Evolutionary conservation across 2,888 invertebrate genomes (phyloP).

Genomic region (Steinernema carpocapsae): DNA sequence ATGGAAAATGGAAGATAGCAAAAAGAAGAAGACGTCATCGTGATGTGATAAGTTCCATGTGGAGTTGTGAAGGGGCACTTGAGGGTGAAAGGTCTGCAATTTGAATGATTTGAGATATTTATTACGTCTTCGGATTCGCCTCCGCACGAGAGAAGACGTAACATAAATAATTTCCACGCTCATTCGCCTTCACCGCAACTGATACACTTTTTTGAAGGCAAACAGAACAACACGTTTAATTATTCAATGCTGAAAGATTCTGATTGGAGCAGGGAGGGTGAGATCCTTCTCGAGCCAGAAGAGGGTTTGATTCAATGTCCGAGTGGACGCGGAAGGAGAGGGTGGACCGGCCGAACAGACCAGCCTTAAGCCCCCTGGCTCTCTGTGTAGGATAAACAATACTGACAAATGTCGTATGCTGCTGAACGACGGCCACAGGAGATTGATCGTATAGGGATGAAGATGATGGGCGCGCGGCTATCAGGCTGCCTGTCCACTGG

Average conservation of each 20-base stretch:
- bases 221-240: conserved; percentile 14
- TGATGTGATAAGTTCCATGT: conserved; percentile 24
- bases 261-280: background rate
- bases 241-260: conserved; percentile 2
- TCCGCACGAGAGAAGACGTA: background rate
- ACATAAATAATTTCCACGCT: background rate
- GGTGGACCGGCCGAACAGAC: conserved; percentile 1
- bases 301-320: background rate
- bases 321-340: no score
- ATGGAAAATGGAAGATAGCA: conserved; percentile 3
- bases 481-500: background rate
- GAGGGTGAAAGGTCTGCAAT: background rate
- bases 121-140: background rate
- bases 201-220: background rate
- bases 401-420: conserved; percentile 22
- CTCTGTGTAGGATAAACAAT: conserved; percentile 25
- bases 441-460: background rate
- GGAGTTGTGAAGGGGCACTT: conserved; percentile 7
- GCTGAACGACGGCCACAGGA: background rate
- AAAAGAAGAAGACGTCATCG: conserved; percentile 10
- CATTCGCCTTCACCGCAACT: no score
- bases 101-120: background rate
- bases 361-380: conserved; percentile 2
- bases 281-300: background rate
- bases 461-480: background rate